Base-by-base conservation (phyloP, 1,140 invertebrate genomes). In the Scaptomyza pallida region DNA sequence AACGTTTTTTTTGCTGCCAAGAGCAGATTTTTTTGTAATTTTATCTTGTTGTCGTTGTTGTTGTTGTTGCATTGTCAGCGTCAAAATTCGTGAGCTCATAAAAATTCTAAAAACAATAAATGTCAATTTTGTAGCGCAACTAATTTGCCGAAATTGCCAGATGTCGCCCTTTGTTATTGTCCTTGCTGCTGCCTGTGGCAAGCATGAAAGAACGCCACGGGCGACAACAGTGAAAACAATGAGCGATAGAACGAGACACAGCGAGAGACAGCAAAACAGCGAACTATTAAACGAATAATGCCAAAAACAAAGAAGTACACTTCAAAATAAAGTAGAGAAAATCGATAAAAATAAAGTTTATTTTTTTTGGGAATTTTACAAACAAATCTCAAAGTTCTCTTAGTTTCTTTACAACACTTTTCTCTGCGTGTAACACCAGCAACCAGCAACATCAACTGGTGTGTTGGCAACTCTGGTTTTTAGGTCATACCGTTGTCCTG, bases 71-170 rank as follows among this genome's bases (percentile, higher is more conserved):
- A 33, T 37, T 55, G 52, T 41, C 15, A 5, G 15, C 40, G 21
- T 10, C 13, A 6, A 45, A 26, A 41, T 45, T 5, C 35, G 41
- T 51, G 9, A 50, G 60, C 76, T 76, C 68, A 85, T 79, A 76
- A 76, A 85, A 85, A 85, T 70, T 64, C 68, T 68, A 76, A 62
- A 79, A 79, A 83, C 75, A 83, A 83, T 83, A 83, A 85, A 83
- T 75, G 75, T 83, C 75, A 79, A 83, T 75, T 85, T 75, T 51
- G 55, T 67, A 75, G 73, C 75, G 57, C 62, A 79, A 65, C 79
- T 79, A 83, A 85, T 85, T 52, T 41, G 57, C 9, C n/a, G 1
- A 61, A 68, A 55, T 55, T 69, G 48, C 26, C 23, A 26, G 56
- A 13, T 48, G 44, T 13, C 9, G 40, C 33, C n/a, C 13, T 35